These are phyloP conservation scores for Meganola albula DNA, from an alignment of 2,888 invertebrate species.

Conservation along the genomic window DNA sequence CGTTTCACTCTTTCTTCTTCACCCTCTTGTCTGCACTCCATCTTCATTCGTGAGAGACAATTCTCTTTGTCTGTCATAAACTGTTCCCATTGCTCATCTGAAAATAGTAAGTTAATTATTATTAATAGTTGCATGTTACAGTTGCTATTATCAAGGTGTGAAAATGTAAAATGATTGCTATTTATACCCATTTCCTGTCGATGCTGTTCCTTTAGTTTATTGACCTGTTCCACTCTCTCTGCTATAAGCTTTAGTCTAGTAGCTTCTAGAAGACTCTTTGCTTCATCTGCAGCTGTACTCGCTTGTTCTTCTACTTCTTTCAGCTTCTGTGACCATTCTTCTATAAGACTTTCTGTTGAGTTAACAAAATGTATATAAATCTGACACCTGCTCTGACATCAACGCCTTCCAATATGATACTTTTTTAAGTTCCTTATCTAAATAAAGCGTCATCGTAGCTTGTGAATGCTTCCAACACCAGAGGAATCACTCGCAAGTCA, in stretches of 20 bases:
- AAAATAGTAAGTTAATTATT: too few relatives aligned
- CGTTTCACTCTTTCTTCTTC: constrained; percentile 68
- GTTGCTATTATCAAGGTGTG: too few relatives aligned
- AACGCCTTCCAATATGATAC: too few relatives aligned
- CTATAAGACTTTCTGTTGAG: constrained; percentile 47
- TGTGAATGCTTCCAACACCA: too few relatives aligned
- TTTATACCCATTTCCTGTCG: constrained; percentile 80
- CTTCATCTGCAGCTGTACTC: constrained; percentile 54
- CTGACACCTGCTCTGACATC: too few relatives aligned
- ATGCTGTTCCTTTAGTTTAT: constrained; percentile 77
- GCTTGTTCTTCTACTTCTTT: constrained; percentile 54
- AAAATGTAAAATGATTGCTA: too few relatives aligned
- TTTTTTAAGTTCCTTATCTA: too few relatives aligned
- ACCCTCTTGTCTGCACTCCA: constrained; percentile 76
- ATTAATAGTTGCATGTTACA: too few relatives aligned
- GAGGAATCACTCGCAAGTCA: too few relatives aligned
- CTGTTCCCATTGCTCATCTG: constrained; percentile 81
- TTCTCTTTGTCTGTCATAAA: constrained; percentile 80
- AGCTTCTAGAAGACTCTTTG: constrained; percentile 53
- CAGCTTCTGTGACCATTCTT: constrained; percentile 60
- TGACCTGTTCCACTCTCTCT: constrained; percentile 57
- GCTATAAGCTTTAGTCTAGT: constrained; percentile 54
- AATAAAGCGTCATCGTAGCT: too few relatives aligned
- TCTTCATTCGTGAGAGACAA: constrained; percentile 78
- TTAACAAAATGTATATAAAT: neutral